Base-by-base conservation (phyloP, 1,140 invertebrate species). In the Maconellicoccus hirsutus region DNA sequence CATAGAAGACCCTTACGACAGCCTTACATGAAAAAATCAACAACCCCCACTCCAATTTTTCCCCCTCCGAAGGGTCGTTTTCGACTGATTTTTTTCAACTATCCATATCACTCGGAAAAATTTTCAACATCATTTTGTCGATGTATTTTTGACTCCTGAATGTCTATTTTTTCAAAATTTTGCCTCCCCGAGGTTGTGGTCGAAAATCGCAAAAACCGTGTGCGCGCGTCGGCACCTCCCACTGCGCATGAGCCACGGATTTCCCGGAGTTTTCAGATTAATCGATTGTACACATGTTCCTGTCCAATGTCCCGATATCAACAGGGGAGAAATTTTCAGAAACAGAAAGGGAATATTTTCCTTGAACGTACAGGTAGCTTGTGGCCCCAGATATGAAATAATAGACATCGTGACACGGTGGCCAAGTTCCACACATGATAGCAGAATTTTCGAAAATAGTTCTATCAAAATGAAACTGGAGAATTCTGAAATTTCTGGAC, bases 271-370 rank as follows among this genome's bases (percentile, higher is more conserved):
- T 69, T 69, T 79, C 25, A 80, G 79, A 59, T 77, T 75, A 33
- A 76, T 82, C 29, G 80, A 81, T 74, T 77, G 80, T 21, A 80
- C 78, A 27, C 78, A 80, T 70, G 75, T 81, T 59, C 39, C 71
- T 14, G 69, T 72, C 27, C 69, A 71, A 71, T 70, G 27, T 73
- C 42, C 75, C 39, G 75, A 74, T 61, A 74, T 73, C 25, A 59
- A 72, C 59, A 29, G 76, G 72, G 76, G 76, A 16, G 79, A 82
- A 75, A 76, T 77, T 29, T 82, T 77, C 71, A 74, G 78, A 59
- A 82, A 82, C 72, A 66, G 77, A 26, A 80, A 82, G 75, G 76
- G 75, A 0, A 79, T 74, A 33, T 80, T 80, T 74, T 79, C 79
- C 16, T 70, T 80, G 7, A 81, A 82, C 75, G 78, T 81, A 0